These are phyloP conservation scores for Temnothorax nylanderi DNA, from an alignment of 1,140 invertebrate species.

Conservation along the genomic window DNA sequence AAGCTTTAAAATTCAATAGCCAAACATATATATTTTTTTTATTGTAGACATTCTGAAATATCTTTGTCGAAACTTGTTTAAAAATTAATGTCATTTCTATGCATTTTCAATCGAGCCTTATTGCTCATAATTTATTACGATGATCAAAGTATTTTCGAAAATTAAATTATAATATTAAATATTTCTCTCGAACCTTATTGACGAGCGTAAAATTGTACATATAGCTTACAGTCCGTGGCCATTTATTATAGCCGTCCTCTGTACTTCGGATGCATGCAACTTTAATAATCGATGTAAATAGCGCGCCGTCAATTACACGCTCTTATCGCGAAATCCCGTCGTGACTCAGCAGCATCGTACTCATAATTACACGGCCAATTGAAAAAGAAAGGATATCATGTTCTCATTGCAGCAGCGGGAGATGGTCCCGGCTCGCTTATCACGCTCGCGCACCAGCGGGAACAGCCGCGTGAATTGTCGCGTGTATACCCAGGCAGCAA, in stretches of 20 bases:
- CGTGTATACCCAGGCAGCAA: constrained; percentile 1
- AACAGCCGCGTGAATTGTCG: background rate
- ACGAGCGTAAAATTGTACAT: background rate
- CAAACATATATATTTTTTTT: background rate
- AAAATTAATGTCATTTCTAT: background rate
- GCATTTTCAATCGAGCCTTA: background rate
- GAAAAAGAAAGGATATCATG: constrained; percentile 16
- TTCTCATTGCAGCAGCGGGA: background rate
- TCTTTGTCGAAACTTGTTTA: background rate
- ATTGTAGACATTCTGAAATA: background rate
- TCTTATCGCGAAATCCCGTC: constrained; percentile 20
- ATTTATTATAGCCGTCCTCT: background rate
- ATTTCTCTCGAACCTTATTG: background rate
- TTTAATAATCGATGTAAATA: constrained; percentile 9
- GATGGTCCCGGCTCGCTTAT: background rate
- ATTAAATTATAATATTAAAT: background rate
- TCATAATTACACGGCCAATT: constrained; percentile 39
- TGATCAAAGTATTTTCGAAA: background rate
- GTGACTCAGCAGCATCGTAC: constrained; percentile 12
- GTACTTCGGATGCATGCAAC: background rate
- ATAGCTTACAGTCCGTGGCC: background rate
- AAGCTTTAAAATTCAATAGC: background rate
- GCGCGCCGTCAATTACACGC: constrained; percentile 16
- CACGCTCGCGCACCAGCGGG: background rate
- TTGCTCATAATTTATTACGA: background rate